These are phyloP conservation scores for Istiophorus platypterus DNA, from an alignment of 2,113 vertebrate species.

Conservation along the genomic window DNA sequence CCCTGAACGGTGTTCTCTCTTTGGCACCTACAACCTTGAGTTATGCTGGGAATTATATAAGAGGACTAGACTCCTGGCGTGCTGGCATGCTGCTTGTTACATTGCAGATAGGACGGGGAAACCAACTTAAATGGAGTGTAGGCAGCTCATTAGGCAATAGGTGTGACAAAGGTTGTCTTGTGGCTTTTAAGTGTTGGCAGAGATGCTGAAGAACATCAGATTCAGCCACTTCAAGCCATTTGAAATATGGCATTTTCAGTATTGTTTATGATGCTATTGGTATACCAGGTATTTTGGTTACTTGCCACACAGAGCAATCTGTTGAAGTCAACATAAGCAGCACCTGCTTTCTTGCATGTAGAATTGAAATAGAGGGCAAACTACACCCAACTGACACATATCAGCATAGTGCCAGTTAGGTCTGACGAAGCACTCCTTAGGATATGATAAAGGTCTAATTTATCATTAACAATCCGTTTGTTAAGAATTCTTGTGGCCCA, in stretches of 20 bases:
- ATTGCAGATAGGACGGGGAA: neutral
- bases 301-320: too few species aligned
- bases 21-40: neutral
- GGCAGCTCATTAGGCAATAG: neutral
- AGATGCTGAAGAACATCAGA: too few species aligned
- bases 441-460: too few species aligned
- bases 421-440: too few species aligned
- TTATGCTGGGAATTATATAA: slow-evolving; percentile 12
- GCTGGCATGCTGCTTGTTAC: neutral
- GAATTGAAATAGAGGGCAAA: too few species aligned
- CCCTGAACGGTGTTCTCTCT: neutral
- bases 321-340: too few species aligned
- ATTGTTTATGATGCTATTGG: neutral
- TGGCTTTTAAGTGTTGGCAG: too few species aligned
- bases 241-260: neutral
- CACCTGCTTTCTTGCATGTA: too few species aligned
- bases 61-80: neutral
- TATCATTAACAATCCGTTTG: too few species aligned
- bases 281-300: neutral
- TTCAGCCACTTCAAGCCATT: neutral
- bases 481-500: neutral
- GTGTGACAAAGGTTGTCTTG: neutral
- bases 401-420: too few species aligned
- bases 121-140: neutral
- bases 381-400: too few species aligned